Conservation (phyloP, 1,140 invertebrate species). For the Drosophila pectinifera region DNA sequence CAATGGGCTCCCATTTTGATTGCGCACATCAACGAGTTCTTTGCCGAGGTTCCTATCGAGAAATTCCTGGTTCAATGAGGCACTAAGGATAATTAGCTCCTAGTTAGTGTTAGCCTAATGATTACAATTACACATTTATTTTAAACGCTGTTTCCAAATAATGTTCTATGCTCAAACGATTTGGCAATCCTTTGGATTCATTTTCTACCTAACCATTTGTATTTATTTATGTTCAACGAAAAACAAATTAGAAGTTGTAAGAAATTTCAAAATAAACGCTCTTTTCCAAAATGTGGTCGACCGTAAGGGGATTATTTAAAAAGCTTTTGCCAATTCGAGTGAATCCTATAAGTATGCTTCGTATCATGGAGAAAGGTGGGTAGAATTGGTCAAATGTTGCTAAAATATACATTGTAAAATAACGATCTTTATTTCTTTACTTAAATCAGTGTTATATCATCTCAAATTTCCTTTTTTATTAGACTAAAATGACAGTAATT, state of each 20-base stretch:
- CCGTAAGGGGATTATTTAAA: too few species aligned
- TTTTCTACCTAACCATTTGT: constrained; percentile 54
- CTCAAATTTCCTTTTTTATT: not conserved
- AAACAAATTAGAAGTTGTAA: constrained; percentile 3
- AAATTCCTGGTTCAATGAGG: constrained; percentile 75
- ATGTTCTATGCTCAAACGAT: constrained; percentile 52
- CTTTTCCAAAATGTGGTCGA: constrained; percentile 19
- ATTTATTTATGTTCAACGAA: constrained; percentile 69
- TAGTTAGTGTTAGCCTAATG: constrained; percentile 68
- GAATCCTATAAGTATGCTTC: constrained; percentile 14
- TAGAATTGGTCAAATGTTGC: too few species aligned
- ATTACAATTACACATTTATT: constrained; percentile 49
- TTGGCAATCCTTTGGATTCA: constrained; percentile 48
- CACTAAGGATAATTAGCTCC: constrained; percentile 49
- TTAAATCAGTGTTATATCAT: too few species aligned
- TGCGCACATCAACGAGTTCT: constrained; percentile 81
- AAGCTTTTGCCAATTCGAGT: not conserved
- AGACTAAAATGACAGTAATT: too few species aligned
- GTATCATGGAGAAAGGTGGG: not conserved
- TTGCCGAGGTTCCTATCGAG: constrained; percentile 80
- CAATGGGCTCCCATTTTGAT: constrained; percentile 83
- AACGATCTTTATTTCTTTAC: not conserved
- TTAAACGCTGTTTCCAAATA: constrained; percentile 78
- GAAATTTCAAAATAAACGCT: constrained; percentile 37
- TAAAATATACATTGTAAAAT: not conserved